Percentiles rank a stretch among this genome's conserved stretches.
These are phyloP conservation scores for Ischnura elegans DNA, from an alignment of 2,888 invertebrate species.

Conservation along the genomic window DNA sequence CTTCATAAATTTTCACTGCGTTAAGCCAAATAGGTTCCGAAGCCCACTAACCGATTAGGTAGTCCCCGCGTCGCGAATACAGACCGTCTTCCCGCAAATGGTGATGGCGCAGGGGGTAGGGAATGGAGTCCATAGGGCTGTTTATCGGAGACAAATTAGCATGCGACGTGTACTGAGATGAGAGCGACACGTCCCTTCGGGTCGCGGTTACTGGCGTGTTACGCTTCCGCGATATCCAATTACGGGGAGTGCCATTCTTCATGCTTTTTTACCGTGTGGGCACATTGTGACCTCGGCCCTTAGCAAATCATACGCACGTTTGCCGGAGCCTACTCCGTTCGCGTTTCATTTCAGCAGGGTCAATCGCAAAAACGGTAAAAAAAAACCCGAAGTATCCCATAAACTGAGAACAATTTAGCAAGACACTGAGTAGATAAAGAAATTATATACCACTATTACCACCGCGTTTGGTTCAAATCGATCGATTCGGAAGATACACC, in stretches of 20 bases:
- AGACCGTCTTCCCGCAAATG: background rate
- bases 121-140: background rate
- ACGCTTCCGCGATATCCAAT: background rate
- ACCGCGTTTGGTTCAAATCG: too few relatives aligned
- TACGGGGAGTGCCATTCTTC: background rate
- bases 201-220: background rate
- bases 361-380: too few relatives aligned
- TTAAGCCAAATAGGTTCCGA: too few relatives aligned
- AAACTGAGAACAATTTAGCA: too few relatives aligned
- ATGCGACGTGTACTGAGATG: background rate
- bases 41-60: too few relatives aligned
- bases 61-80: background rate
- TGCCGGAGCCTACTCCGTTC: too few relatives aligned
- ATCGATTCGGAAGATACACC: too few relatives aligned
- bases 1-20: too few relatives aligned
- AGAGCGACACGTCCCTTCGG: background rate
- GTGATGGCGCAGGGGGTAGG: background rate
- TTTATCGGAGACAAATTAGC: background rate
- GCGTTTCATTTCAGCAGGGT: background rate
- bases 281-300: background rate
- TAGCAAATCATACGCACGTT: background rate
- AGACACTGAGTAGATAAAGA: too few relatives aligned
- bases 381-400: too few relatives aligned
- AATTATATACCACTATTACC: too few relatives aligned
- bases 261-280: background rate